Conservation (phyloP, 2,888 invertebrate genomes). For the Lepidonotus clava region DNA sequence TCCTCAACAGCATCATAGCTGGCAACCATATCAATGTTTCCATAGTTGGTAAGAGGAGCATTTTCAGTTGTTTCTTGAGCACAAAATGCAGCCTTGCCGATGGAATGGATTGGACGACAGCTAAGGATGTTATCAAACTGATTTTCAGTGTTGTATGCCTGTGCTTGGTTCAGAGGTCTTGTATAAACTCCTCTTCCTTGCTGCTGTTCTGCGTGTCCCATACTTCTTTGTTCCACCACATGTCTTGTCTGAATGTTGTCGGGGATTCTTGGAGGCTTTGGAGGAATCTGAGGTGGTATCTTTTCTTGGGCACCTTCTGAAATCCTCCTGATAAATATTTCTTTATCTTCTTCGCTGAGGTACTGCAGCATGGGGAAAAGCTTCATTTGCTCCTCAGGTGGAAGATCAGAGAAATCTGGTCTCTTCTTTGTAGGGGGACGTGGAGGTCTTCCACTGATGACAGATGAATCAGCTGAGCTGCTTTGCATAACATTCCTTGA, state of each 20-base stretch:
- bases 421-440: background rate
- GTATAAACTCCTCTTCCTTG: background rate
- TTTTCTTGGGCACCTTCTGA: background rate
- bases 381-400: conserved; percentile 7
- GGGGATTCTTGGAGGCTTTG: background rate
- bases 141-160: background rate
- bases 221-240: background rate
- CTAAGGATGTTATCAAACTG: background rate
- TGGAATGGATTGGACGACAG: conserved; percentile 8
- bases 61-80: conserved; percentile 13
- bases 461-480: background rate
- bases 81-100: background rate
- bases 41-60: conserved; percentile 35
- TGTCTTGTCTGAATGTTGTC: too few species aligned
- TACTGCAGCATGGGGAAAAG: conserved; percentile 45
- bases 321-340: background rate
- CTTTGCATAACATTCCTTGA: background rate
- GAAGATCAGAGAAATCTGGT: background rate
- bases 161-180: conserved; percentile 1
- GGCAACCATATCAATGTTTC: conserved; percentile 28
- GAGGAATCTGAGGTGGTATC: background rate
- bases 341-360: conserved; percentile 8
- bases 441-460: conserved; percentile 39
- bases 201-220: background rate
- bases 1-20: conserved; percentile 32